phyloP scores from a whole-genome alignment of 2,888 invertebrate species.

The Tortrix viridana region DNA sequence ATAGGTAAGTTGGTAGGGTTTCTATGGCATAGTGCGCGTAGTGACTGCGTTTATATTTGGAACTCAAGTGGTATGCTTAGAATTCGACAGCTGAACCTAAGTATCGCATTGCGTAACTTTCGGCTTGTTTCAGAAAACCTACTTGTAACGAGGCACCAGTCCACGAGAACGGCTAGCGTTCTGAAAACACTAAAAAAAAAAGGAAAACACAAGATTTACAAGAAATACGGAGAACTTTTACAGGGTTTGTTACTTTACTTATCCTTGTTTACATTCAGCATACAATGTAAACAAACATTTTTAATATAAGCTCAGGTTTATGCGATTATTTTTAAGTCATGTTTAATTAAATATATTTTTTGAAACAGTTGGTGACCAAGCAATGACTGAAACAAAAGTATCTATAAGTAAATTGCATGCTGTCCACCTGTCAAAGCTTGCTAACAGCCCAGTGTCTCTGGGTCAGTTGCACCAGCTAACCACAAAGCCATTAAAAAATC shows the following conservation, averaged over 20 bases:
- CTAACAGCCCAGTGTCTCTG: slow-evolving; percentile 82
- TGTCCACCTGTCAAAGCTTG: slow-evolving; percentile 86
- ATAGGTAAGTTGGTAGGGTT: slow-evolving; percentile 58
- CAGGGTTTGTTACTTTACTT: slow-evolving; percentile 80
- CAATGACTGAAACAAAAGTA: slow-evolving; percentile 87
- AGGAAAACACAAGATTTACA: slow-evolving; percentile 71
- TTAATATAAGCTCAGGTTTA: background rate
- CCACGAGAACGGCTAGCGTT: slow-evolving; percentile 72
- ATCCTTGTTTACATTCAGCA: slow-evolving; percentile 40
- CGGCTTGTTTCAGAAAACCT: slow-evolving; percentile 63
- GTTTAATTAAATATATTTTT: slow-evolving; percentile 11
- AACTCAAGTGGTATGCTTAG: slow-evolving; percentile 18
- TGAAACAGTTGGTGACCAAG: slow-evolving; percentile 85
- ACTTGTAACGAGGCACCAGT: slow-evolving; percentile 65
- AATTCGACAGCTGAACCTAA: slow-evolving; percentile 47
- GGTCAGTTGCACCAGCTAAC: slow-evolving; percentile 85
- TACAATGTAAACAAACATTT: slow-evolving; percentile 45
- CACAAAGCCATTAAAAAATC: slow-evolving; percentile 53
- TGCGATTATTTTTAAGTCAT: too few species aligned
- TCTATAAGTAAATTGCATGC: slow-evolving; percentile 87
- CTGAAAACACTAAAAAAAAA: slow-evolving; percentile 71
- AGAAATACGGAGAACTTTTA: slow-evolving; percentile 87
- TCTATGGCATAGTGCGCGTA: slow-evolving; percentile 6
- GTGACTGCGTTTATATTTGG: slow-evolving; percentile 30
- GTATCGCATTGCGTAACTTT: slow-evolving; percentile 70